phyloP scores from a whole-genome alignment of 2,113 vertebrate genomes.

The Thunnus maccoyii region DNA sequence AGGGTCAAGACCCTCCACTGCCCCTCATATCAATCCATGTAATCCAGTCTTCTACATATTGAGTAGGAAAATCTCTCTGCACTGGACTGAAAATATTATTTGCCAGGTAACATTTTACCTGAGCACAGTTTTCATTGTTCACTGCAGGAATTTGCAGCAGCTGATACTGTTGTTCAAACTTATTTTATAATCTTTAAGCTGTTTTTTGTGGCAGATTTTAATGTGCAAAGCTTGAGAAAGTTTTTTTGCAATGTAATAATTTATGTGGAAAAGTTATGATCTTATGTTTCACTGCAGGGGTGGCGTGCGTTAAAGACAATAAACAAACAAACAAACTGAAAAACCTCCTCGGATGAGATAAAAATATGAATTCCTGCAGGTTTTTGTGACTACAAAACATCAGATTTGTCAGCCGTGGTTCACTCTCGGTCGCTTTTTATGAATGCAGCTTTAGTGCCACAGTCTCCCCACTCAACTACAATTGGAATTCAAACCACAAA shows the following conservation, averaged over 20 bases:
- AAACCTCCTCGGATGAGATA: background rate
- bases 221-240: too few species aligned
- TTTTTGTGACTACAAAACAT: conserved; percentile 6
- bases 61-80: background rate
- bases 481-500: conserved; percentile 58
- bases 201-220: too few species aligned
- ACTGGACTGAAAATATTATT: too few species aligned
- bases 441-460: conserved; percentile 11
- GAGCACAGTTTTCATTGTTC: too few species aligned
- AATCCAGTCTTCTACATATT: conserved; percentile 10
- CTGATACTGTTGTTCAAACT: too few species aligned
- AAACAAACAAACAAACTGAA: background rate
- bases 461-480: conserved; percentile 31
- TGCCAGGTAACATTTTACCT: too few species aligned
- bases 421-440: conserved; percentile 1
- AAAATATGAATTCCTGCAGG: background rate
- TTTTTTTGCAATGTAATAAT: too few species aligned
- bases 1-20: conserved; percentile 53
- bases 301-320: too few species aligned
- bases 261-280: too few species aligned
- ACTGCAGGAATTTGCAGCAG: too few species aligned
- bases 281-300: too few species aligned
- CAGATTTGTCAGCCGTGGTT: background rate
- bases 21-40: conserved; percentile 49
- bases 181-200: too few species aligned